Base-by-base conservation (phyloP, 1,140 invertebrate genomes). In the Chrysomallon squamiferum region DNA sequence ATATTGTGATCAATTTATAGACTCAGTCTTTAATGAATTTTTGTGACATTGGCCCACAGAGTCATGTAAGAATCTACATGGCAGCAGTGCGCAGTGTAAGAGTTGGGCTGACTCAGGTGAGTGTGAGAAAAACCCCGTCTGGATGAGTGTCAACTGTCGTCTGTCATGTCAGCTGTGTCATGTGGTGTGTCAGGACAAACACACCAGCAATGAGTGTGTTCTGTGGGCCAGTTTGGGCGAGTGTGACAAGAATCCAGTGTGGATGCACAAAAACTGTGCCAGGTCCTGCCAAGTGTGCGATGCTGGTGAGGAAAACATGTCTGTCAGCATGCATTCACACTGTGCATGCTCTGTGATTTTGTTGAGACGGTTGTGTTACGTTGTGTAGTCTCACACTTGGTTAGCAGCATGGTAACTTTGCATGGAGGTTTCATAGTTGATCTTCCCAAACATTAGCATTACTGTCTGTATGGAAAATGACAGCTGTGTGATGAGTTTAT, bases 191-290 rank as follows among this genome's bases (percentile, higher is more conserved):
- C 57, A 43, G 41, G 68, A 71, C 27, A 47, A 52, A 29, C 49
- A 62, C 45, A 65, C 65, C 45, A 43, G 47, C 2, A 45, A 43
- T 15, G 62, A 76, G 30, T 78, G 77, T 65, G 59, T 65, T n/a
- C 56, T 64, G 29, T 82, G 80, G 80, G 76, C 79, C 9, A 72
- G 68, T 9, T 45, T 59, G 1, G 76, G 77, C 49, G 79, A 82
- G 59, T 82, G 80, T 56, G 45, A 18, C 2, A 71, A 62, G 22
- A 82, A 82, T 57, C 71, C 73, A 11, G 65, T 62, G 20, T 82
- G 70, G 66, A 82, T 82, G 80, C 58, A 70, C 18, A 47, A 64
- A 2, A 73, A 81, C 52, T 84, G 82, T 71, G 71, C 78, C 1
- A 62, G 72, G 27, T 79, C 82, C 22, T 84, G 82, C 63, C 68